These are phyloP conservation scores for Drosophila quadrilineata DNA, from an alignment of 1,140 invertebrate species.

Conservation along the genomic window DNA sequence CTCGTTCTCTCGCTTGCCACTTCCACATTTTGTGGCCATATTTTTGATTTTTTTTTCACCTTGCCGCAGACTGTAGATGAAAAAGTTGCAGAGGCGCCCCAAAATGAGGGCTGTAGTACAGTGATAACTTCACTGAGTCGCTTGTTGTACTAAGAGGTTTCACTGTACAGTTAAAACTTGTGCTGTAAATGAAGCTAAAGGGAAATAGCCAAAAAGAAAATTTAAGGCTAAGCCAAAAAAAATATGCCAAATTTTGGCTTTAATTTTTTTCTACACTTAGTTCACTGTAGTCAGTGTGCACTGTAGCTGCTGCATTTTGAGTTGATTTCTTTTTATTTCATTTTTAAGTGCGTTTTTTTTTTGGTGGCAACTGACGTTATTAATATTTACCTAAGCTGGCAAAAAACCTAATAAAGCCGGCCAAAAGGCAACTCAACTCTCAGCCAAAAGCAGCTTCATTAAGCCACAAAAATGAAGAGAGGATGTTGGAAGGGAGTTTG, in stretches of 20 bases:
- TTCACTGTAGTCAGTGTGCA: not conserved
- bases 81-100: constrained; percentile 59
- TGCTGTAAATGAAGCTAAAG: not conserved
- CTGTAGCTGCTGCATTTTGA: constrained; percentile 6
- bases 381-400: constrained; percentile 74
- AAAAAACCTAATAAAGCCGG: constrained; percentile 71
- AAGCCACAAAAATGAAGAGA: too few species aligned
- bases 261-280: not conserved
- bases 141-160: too few species aligned
- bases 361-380: constrained; percentile 40
- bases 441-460: constrained; percentile 34
- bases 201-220: too few species aligned
- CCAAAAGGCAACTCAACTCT: not conserved
- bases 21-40: not conserved
- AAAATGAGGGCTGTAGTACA: too few species aligned
- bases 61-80: constrained; percentile 43
- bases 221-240: too few species aligned
- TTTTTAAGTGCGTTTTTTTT: too few species aligned
- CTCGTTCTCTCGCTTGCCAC: not conserved
- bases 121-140: too few species aligned
- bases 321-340: too few species aligned
- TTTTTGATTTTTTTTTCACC: too few species aligned
- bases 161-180: too few species aligned
- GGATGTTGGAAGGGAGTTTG: not conserved
- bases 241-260: not conserved